A percentile compares a stretch with the other conserved stretches of the same genome.
phyloP scores from a whole-genome alignment of 2,113 vertebrate genomes.

The Thalassoma bifasciatum region DNA sequence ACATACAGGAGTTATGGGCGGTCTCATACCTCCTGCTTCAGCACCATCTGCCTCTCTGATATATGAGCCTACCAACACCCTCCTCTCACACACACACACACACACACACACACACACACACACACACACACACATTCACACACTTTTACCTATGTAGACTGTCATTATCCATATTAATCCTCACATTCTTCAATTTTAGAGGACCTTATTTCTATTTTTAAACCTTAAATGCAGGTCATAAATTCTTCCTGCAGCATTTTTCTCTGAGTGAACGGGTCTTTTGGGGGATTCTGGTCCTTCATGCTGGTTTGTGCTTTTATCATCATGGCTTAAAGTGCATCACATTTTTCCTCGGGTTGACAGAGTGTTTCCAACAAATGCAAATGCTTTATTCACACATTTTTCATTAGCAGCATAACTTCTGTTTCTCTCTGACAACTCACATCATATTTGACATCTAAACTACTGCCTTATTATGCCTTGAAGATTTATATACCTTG shows the following conservation, averaged over 20 bases:
- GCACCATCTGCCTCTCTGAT: conserved; percentile 61
- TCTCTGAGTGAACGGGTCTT: background rate
- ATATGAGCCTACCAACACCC: conserved; percentile 25
- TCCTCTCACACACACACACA: background rate
- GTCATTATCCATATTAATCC: conserved; percentile 3
- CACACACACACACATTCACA: background rate
- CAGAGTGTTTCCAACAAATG: too few relatives aligned
- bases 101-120: background rate
- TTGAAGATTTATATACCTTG: too few relatives aligned
- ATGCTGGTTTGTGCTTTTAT: background rate
- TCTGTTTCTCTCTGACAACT: too few relatives aligned
- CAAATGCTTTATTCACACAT: too few relatives aligned
- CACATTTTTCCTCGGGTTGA: too few relatives aligned
- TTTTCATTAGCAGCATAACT: too few relatives aligned
- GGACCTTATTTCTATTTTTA: background rate
- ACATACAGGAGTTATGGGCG: conserved; percentile 33
- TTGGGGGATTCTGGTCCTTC: background rate
- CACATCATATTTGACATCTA: too few relatives aligned
- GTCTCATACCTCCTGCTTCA: conserved; percentile 55
- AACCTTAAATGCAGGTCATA: background rate
- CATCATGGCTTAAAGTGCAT: too few relatives aligned
- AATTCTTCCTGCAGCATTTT: background rate
- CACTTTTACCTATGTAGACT: background rate
- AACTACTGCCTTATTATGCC: too few relatives aligned
- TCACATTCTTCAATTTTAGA: background rate